Evolutionary conservation across 2,888 invertebrate species (phyloP).

Genomic region (Coelinius sp.): DNA sequence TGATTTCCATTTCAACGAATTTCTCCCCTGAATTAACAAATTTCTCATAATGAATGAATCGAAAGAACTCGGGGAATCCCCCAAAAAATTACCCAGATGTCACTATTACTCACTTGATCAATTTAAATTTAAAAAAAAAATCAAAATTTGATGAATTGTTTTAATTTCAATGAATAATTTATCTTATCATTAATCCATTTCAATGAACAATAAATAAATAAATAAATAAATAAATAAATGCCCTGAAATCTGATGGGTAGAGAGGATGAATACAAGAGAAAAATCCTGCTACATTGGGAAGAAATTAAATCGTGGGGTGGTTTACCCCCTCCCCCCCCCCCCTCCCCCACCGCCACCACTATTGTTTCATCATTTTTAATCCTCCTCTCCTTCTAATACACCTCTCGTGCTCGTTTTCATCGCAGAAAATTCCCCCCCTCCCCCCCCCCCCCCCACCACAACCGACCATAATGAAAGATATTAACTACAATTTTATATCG

Average conservation of each 20-base stretch:
- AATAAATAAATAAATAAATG: too few relatives aligned
- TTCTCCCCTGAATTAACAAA: not conserved
- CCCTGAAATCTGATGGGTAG: not conserved
- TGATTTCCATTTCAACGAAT: not conserved
- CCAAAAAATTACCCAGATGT: not conserved
- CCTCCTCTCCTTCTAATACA: not conserved
- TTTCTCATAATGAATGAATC: not conserved
- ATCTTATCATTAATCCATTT: too few relatives aligned
- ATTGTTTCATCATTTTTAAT: not conserved
- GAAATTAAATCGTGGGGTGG: not conserved
- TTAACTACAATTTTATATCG: constrained; percentile 71
- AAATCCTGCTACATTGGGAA: not conserved
- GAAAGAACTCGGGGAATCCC: too few relatives aligned
- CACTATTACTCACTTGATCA: not conserved
- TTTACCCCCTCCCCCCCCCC: constrained; percentile 4
- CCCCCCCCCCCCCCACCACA: constrained; percentile 39
- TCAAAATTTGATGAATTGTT: too few relatives aligned
- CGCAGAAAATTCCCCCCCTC: constrained; percentile 22
- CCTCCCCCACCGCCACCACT: not conserved
- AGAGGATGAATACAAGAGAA: constrained; percentile 10
- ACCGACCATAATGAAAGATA: constrained; percentile 69
- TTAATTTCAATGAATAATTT: too few relatives aligned
- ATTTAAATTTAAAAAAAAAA: too few relatives aligned
- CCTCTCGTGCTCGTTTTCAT: constrained; percentile 10
- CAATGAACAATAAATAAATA: too few relatives aligned